Percentiles rank a stretch among this genome's conserved stretches.
Conservation (phyloP, 1,140 invertebrate species). For the Monomorium pharaonis region DNA sequence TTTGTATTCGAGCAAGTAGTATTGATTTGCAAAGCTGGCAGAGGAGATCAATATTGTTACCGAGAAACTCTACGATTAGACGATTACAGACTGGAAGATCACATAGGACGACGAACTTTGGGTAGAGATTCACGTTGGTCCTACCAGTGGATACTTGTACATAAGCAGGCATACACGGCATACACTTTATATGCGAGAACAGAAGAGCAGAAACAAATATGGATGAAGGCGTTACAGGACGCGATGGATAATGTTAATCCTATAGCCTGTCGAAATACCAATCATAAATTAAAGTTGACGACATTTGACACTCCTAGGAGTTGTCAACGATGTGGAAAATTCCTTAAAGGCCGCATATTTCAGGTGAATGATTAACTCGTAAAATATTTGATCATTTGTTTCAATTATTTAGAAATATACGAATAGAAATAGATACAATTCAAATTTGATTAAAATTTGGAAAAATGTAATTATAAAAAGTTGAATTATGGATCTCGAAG, state of each 20-base stretch:
- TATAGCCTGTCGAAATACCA: slow-evolving; percentile 90
- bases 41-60: slow-evolving; percentile 96
- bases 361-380: slow-evolving; percentile 84
- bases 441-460: background rate
- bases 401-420: background rate
- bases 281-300: slow-evolving; percentile 94
- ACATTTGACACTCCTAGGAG: slow-evolving; percentile 93
- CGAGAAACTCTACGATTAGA: slow-evolving; percentile 93
- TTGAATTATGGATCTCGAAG: no score
- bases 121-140: slow-evolving; percentile 91
- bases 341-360: slow-evolving; percentile 95
- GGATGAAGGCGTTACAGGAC: slow-evolving; percentile 96
- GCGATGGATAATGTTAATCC: slow-evolving; percentile 97
- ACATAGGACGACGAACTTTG: slow-evolving; percentile 87
- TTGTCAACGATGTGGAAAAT: slow-evolving; percentile 94
- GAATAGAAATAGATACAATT: background rate
- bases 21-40: slow-evolving; percentile 95
- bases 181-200: slow-evolving; percentile 96
- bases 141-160: slow-evolving; percentile 93
- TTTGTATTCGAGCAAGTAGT: slow-evolving; percentile 99
- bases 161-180: slow-evolving; percentile 92
- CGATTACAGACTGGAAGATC: slow-evolving; percentile 95
- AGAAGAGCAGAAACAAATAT: slow-evolving; percentile 94
- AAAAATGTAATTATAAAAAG: no score
- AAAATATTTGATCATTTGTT: background rate